phyloP scores from a whole-genome alignment of 2,888 invertebrate genomes.

The Atethmia centrago region DNA sequence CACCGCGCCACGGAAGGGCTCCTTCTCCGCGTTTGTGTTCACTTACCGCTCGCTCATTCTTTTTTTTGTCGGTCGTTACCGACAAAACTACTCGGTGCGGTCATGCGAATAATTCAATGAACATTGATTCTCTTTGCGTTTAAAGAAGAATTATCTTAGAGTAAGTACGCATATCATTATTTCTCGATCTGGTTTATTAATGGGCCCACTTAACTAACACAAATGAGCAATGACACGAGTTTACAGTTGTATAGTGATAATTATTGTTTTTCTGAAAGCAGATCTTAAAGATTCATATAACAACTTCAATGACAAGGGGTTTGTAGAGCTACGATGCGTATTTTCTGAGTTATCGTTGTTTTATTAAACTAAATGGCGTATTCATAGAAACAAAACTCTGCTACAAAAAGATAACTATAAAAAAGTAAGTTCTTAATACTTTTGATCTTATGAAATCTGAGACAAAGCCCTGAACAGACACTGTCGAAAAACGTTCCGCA shows the following conservation, averaged over 20 bases:
- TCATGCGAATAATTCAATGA: conserved; percentile 25
- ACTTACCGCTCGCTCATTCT: conserved; percentile 7
- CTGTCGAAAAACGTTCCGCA: conserved; percentile 8
- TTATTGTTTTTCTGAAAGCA: not conserved
- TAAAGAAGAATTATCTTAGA: not conserved
- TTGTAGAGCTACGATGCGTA: too few species aligned
- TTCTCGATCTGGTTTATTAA: not conserved
- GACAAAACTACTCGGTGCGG: conserved; percentile 6
- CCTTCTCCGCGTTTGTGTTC: conserved; percentile 8
- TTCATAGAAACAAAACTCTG: not conserved
- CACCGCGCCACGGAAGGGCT: not conserved
- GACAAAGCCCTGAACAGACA: conserved; percentile 6
- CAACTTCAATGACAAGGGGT: too few species aligned
- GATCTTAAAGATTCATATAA: not conserved
- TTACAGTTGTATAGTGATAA: not conserved
- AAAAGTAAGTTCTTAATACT: not conserved
- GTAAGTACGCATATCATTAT: not conserved
- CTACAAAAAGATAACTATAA: not conserved
- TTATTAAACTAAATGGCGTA: not conserved
- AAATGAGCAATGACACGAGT: too few species aligned
- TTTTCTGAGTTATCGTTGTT: too few species aligned
- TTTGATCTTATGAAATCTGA: not conserved
- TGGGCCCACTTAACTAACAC: not conserved
- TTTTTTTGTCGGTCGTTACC: conserved; percentile 17
- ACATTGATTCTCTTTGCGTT: conserved; percentile 12